Evolutionary conservation across 2,888 invertebrate genomes (phyloP), one percentile per base, ranked within the genome.

Genomic region (Eustalomyia histrio): DNA sequence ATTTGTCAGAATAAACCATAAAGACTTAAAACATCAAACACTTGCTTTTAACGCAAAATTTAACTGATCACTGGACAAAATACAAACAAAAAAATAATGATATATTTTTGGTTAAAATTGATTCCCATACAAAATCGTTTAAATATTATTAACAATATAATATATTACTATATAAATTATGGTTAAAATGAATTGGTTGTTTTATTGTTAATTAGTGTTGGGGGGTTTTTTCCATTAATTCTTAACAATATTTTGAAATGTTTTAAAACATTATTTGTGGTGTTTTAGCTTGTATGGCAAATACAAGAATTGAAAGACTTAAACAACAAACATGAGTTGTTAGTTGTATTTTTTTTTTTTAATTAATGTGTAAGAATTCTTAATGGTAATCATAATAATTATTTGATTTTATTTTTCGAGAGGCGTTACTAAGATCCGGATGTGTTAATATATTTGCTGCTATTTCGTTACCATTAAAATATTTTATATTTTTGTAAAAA

Each of bases 1-100:
- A 80, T 80, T 80, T 80, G 79, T 80, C 79, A 75, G 55, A 75
- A 75, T 75, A 52, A 71, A 57, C 21, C 24, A 61, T 55, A 17
- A 71, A 55, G 7, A 14, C 16, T 52, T 29, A 4, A 58, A 52
- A 60, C 21, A 61, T 9, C 12, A 10, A 5, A 50, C 67, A 79
- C 64, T 74, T 79, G 63, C 10, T 55, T 43, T 14, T 58, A 7
- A 35, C 8, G 2, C 39, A n/a, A 17, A 7, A 14, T 35, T 47
- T 47, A 4, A n/a, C 7, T 47, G 14, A n/a, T 1, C 43, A n/a
- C 10, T 47, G n/a, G 6, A 6, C 1, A n/a, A 47, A 47, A 47
- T 5, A 47, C n/a, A 14, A n/a, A n/a, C 14, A 47, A n/a, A 2
- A 47, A 47, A n/a, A 47, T n/a, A 39, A 39, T 39, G n/a, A 47